Conservation (phyloP, 2,888 invertebrate genomes). For the Coenonympha glycerion region DNA sequence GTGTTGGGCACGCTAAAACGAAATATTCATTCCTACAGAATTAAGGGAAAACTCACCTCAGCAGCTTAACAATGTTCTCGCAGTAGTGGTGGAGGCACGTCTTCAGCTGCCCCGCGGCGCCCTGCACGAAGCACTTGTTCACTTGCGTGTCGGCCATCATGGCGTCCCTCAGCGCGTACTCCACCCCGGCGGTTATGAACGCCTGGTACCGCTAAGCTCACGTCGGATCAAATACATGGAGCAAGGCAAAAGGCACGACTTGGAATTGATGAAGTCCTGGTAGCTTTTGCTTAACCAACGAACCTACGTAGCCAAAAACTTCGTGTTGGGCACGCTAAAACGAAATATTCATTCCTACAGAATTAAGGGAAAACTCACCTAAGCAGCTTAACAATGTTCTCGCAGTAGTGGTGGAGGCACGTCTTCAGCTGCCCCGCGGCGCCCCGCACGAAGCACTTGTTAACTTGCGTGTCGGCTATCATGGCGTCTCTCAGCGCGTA, state of each 20-base stretch:
- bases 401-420: conserved; percentile 59
- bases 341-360: no score
- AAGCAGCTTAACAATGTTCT: conserved; percentile 60
- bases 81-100: conserved; percentile 65
- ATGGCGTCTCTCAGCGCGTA: conserved; percentile 59
- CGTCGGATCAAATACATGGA: conserved; percentile 48
- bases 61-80: conserved; percentile 58
- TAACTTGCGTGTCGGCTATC: conserved; percentile 55
- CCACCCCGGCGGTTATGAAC: conserved; percentile 57
- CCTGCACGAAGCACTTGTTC: conserved; percentile 46
- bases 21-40: no score
- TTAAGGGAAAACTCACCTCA: conserved; percentile 50
- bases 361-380: conserved; percentile 46
- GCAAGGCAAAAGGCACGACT: no score
- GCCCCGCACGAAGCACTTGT: conserved; percentile 42
- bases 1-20: no score
- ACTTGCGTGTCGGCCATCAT: conserved; percentile 57
- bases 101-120: conserved; percentile 34
- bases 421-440: conserved; percentile 44
- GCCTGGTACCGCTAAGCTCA: conserved; percentile 55
- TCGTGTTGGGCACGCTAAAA: no score
- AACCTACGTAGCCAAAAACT: no score
- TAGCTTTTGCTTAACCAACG: no score
- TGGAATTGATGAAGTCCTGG: no score
- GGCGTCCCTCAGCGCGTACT: conserved; percentile 59